Conservation (phyloP, 2,113 vertebrate species). For the Apeltes quadracus region DNA sequence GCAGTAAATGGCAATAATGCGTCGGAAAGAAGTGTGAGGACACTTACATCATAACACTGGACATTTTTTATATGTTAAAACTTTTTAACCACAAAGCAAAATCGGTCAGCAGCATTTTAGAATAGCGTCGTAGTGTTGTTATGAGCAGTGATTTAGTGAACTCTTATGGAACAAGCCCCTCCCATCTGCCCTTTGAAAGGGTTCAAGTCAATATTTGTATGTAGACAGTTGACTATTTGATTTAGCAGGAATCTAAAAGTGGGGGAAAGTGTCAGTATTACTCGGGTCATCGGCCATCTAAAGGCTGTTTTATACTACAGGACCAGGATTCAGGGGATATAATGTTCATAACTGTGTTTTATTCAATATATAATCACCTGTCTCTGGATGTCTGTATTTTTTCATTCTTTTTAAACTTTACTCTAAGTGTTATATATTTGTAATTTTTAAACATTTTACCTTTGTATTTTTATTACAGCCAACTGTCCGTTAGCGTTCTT, state of each 20-base stretch:
- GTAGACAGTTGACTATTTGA: neutral
- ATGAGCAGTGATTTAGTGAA: neutral
- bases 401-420: too few species aligned
- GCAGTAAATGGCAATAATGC: neutral
- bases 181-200: neutral
- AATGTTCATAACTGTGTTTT: neutral
- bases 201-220: constrained; percentile 18
- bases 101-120: neutral
- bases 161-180: neutral
- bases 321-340: neutral
- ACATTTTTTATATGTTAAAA: too few species aligned
- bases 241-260: constrained; percentile 6
- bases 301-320: neutral
- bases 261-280: neutral
- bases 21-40: neutral
- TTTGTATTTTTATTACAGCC: neutral
- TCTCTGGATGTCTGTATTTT: too few species aligned
- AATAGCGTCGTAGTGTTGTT: neutral
- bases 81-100: neutral
- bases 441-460: too few species aligned
- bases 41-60: neutral
- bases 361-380: too few species aligned
- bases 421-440: too few species aligned
- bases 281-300: neutral
- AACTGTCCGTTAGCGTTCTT: neutral